phyloP scores from a whole-genome alignment of 2,113 vertebrate species.

The Crotalus horridus region DNA sequence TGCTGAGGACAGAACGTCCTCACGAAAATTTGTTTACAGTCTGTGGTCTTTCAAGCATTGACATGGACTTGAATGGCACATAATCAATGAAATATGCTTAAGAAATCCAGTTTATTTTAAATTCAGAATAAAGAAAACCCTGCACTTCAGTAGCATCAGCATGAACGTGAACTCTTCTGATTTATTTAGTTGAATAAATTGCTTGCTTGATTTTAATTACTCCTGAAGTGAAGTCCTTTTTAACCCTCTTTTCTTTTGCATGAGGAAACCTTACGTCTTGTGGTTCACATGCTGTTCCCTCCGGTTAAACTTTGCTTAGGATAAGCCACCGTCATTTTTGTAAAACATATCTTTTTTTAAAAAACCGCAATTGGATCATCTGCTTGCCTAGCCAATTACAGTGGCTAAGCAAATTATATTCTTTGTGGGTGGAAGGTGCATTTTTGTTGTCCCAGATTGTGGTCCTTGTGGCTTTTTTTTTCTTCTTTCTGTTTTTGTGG shows the following conservation, averaged over 20 bases:
- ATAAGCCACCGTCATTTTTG: neutral
- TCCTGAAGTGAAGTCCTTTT: neutral
- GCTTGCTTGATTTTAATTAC: neutral
- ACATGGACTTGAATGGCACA: neutral
- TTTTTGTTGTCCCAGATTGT: neutral
- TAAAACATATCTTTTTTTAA: neutral
- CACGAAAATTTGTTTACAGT: neutral
- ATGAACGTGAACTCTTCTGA: neutral
- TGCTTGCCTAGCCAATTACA: neutral
- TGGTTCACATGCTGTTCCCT: neutral
- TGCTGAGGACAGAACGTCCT: neutral
- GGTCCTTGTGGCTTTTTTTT: neutral
- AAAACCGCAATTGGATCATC: neutral
- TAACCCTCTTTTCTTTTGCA: neutral
- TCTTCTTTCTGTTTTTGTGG: neutral
- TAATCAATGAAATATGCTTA: neutral
- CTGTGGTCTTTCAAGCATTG: neutral
- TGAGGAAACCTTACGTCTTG: neutral
- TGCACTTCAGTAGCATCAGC: neutral
- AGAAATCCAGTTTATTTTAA: neutral
- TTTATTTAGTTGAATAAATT: neutral
- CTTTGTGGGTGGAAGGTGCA: neutral
- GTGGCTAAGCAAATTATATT: conserved; percentile 1
- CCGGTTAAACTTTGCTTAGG: neutral
- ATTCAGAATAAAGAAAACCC: neutral